These are phyloP conservation scores for Rousettus leschenaultii DNA, from an alignment of 2,113 vertebrate genomes.

Conservation along the genomic window DNA sequence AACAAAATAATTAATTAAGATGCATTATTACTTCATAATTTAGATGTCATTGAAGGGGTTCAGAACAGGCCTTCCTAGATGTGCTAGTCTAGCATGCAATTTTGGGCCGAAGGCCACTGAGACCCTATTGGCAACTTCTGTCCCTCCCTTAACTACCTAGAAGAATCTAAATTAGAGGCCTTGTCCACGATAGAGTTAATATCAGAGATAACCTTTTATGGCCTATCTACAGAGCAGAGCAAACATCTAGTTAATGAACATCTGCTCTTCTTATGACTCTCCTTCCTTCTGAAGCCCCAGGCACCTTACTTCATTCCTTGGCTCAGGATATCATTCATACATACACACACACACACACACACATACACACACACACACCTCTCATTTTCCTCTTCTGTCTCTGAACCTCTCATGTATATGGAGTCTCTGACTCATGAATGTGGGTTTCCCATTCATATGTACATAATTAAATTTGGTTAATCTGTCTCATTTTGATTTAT, in stretches of 20 bases:
- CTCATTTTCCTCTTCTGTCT: not conserved
- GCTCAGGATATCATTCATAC: not conserved
- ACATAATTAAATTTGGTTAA: not conserved
- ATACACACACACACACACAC: no score
- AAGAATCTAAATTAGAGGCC: not conserved
- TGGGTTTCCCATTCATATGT: not conserved
- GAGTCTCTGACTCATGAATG: not conserved
- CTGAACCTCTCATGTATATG: not conserved
- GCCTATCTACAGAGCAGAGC: not conserved
- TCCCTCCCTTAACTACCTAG: not conserved
- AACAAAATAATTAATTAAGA: not conserved
- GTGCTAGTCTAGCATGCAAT: not conserved
- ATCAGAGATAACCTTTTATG: not conserved
- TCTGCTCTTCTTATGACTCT: not conserved
- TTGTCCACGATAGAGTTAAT: not conserved
- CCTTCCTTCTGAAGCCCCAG: not conserved
- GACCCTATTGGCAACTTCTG: not conserved
- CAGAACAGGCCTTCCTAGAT: not conserved
- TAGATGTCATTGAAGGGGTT: not conserved
- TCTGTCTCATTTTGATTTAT: not conserved
- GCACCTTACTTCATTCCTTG: not conserved
- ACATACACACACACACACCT: no score
- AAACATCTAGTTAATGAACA: not conserved
- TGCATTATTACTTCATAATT: not conserved
- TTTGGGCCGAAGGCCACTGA: not conserved